Conservation (phyloP, 2,113 vertebrate species). For the Phoenicopterus ruber region DNA sequence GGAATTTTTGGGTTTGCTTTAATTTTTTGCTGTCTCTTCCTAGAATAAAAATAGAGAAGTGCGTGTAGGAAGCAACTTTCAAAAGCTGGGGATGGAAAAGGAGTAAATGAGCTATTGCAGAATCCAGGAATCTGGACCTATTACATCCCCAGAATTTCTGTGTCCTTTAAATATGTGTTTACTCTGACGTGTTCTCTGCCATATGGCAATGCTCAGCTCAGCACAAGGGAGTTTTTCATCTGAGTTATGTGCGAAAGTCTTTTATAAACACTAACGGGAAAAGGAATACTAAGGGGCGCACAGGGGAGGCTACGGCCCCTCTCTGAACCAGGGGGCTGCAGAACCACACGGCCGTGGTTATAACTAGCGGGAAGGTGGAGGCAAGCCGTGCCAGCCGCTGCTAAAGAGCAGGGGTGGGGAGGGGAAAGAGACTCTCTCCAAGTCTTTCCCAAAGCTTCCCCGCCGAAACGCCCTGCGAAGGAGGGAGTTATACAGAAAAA, state of each 20-base stretch:
- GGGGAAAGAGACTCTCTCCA: background rate
- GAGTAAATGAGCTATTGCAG: background rate
- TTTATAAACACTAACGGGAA: background rate
- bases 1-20: background rate
- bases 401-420: background rate
- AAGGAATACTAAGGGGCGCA: background rate
- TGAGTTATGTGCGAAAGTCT: background rate
- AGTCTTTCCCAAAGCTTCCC: background rate
- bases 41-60: background rate
- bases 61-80: background rate
- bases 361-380: background rate
- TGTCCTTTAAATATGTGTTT: background rate
- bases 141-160: background rate
- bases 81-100: background rate
- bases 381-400: background rate
- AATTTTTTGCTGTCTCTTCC: background rate
- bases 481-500: background rate
- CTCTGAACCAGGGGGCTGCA: background rate
- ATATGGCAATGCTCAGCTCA: constrained; percentile 11
- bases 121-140: background rate
- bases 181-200: background rate
- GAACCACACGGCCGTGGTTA: background rate
- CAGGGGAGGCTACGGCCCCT: background rate
- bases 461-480: accelerated
- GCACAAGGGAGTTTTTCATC: constrained; percentile 12